phyloP scores from a whole-genome alignment of 2,888 invertebrate species.

The Hirtodrosophila trivittata region DNA sequence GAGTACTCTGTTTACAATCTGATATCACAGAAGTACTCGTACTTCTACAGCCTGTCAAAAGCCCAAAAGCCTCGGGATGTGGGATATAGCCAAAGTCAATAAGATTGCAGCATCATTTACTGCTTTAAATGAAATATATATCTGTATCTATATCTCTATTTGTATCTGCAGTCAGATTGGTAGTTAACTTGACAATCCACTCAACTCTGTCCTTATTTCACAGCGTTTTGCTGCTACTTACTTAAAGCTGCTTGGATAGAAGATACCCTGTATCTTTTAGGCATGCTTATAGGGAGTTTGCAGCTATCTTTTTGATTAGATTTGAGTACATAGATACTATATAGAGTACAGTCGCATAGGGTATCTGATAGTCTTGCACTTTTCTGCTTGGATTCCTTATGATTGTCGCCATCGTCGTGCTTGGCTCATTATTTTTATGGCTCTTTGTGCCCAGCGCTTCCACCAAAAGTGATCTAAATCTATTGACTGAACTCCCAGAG shows the following conservation, averaged over 20 bases:
- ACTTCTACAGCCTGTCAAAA: conserved; percentile 29
- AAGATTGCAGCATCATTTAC: conserved; percentile 41
- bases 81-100: conserved; percentile 37
- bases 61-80: conserved; percentile 20
- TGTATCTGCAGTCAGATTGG: conserved; percentile 5
- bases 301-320: no score
- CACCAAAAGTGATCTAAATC: conserved; percentile 72
- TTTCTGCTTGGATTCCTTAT: conserved; percentile 17
- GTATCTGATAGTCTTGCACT: conserved; percentile 16
- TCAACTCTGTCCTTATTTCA: conserved; percentile 13
- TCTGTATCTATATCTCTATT: conserved; percentile 1
- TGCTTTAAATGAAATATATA: background rate
- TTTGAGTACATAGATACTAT: no score
- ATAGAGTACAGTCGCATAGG: no score
- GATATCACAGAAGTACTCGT: conserved; percentile 26
- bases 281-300: no score
- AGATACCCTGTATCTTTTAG: no score
- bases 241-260: no score
- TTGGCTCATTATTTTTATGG: conserved; percentile 72
- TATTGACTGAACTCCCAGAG: conserved; percentile 69
- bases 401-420: conserved; percentile 73
- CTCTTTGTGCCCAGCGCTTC: conserved; percentile 56
- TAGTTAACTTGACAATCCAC: conserved; percentile 10
- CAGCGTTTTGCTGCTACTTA: no score
- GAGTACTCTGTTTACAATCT: conserved; percentile 43